Evolutionary conservation across 2,888 invertebrate species (phyloP).

Genomic region (Clistopyga incitator): DNA sequence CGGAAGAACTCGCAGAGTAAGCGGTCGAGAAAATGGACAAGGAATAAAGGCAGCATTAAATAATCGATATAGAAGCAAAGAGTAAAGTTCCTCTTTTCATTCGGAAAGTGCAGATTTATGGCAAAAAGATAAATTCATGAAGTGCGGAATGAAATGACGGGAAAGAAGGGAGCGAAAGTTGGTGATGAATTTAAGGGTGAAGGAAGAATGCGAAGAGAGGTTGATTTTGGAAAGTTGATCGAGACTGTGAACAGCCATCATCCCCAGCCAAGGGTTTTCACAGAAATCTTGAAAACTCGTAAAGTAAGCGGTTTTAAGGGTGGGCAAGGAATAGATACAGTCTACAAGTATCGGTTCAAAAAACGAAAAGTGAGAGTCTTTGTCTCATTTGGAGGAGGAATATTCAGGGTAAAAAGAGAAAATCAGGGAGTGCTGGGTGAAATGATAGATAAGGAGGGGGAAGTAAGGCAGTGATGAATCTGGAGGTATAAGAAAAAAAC

Average conservation of each 20-base stretch:
- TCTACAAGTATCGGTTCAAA: too few relatives aligned
- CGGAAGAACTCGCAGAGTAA: too few relatives aligned
- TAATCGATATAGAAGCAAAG: background rate
- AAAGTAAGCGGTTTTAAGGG: too few relatives aligned
- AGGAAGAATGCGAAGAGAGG: slow-evolving; percentile 61
- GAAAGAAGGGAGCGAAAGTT: slow-evolving; percentile 14
- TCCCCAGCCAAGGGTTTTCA: too few relatives aligned
- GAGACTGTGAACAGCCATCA: too few relatives aligned
- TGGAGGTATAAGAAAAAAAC: slow-evolving; percentile 37
- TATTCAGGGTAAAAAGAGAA: slow-evolving; percentile 20
- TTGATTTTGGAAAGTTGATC: slow-evolving; percentile 79
- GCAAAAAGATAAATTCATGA: slow-evolving; percentile 10
- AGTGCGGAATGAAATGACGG: slow-evolving; percentile 24
- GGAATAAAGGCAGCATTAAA: too few relatives aligned
- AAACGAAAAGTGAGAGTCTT: background rate
- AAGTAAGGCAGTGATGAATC: slow-evolving; percentile 33
- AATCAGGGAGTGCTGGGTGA: slow-evolving; percentile 12
- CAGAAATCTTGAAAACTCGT: too few relatives aligned
- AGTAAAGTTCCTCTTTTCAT: background rate
- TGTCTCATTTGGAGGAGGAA: slow-evolving; percentile 39
- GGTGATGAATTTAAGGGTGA: slow-evolving; percentile 22
- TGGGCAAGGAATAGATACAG: too few relatives aligned
- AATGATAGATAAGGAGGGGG: slow-evolving; percentile 3
- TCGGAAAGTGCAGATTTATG: slow-evolving; percentile 12
- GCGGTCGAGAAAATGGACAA: too few relatives aligned